Conservation (phyloP, 2,888 invertebrate species). For the Tipula unca region DNA sequence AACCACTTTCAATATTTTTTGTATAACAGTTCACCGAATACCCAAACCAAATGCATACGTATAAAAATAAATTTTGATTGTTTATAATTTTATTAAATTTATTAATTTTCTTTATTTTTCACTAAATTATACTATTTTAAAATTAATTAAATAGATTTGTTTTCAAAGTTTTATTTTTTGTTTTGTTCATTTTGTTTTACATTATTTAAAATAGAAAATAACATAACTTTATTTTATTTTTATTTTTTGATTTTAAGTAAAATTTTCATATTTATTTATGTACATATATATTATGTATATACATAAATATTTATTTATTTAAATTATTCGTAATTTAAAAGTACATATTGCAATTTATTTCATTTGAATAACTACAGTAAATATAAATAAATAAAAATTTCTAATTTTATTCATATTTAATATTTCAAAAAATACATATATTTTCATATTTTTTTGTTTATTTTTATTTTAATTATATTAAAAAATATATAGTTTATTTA, state of each 20-base stretch:
- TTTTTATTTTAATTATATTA: not conserved
- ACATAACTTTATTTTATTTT: not conserved
- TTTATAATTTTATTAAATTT: not conserved
- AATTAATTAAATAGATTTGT: not conserved
- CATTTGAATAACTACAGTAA: not conserved
- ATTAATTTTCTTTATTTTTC: not conserved
- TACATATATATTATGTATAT: no score
- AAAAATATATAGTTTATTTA: not conserved
- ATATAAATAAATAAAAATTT: not conserved
- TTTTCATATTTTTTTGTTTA: not conserved
- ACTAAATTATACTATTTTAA: not conserved
- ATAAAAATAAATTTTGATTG: not conserved
- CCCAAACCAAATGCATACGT: not conserved
- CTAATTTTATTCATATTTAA: not conserved
- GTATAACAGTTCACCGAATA: not conserved
- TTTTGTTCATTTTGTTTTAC: not conserved
- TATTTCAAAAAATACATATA: not conserved
- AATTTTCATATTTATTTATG: not conserved
- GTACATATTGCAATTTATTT: not conserved
- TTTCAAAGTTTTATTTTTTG: not conserved
- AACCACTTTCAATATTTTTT: no score
- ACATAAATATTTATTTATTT: no score
- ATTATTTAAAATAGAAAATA: not conserved
- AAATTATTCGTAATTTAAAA: not conserved
- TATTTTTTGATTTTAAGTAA: not conserved